These are phyloP conservation scores for Istiophorus platypterus DNA, from an alignment of 2,113 vertebrate genomes.

Conservation along the genomic window DNA sequence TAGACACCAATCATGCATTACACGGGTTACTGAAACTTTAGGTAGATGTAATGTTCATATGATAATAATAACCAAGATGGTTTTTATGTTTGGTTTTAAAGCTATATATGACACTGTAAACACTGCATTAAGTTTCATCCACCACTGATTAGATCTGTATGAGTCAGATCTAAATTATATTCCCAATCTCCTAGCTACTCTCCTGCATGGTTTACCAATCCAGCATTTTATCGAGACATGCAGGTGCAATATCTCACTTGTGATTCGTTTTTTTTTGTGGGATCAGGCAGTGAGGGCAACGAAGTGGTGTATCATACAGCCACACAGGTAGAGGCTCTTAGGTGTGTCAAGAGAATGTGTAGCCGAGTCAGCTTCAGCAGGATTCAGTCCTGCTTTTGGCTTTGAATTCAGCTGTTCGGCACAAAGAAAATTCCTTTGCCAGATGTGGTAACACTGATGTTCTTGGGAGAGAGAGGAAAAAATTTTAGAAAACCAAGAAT, in stretches of 20 bases:
- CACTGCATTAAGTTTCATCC: constrained; percentile 55
- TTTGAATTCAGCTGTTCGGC: constrained; percentile 45
- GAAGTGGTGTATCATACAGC: constrained; percentile 33
- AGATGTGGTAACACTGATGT: constrained; percentile 19
- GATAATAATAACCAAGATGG: constrained; percentile 63
- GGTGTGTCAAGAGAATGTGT: constrained; percentile 28
- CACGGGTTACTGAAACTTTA: constrained; percentile 75
- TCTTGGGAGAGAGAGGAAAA: constrained; percentile 12
- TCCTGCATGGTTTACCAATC: constrained; percentile 59
- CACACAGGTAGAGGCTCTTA: constrained; percentile 5
- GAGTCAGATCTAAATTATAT: constrained; percentile 34
- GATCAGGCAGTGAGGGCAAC: constrained; percentile 24
- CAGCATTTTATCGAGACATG: constrained; percentile 36
- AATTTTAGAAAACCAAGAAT: constrained; percentile 18
- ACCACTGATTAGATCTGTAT: constrained; percentile 36
- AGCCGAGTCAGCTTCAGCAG: constrained; percentile 24
- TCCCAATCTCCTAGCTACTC: constrained; percentile 10
- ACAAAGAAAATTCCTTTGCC: constrained; percentile 27
- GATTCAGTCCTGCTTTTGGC: constrained; percentile 33
- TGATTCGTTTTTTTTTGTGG: neutral
- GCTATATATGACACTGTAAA: constrained; percentile 63
- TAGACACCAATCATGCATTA: constrained; percentile 52
- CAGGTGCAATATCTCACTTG: constrained; percentile 3
- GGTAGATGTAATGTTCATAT: constrained; percentile 77
- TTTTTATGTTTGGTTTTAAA: constrained; percentile 77